Base-by-base conservation (phyloP, 2,888 invertebrate species). In the Calliscelio sp. region DNA sequence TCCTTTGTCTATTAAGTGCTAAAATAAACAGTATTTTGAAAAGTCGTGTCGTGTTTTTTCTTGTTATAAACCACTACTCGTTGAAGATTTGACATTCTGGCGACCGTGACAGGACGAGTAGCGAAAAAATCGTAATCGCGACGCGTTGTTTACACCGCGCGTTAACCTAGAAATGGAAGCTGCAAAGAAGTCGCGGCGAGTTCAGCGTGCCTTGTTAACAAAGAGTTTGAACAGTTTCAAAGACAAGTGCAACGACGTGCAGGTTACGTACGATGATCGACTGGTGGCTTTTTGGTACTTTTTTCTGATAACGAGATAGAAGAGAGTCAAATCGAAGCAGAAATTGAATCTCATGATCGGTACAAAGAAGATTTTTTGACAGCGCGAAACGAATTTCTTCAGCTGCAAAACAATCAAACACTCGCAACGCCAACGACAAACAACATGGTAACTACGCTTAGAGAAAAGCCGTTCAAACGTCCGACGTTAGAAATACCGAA, bases 401-500 rank as follows among this genome's bases (percentile, higher is more conserved):
- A 38, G n/a, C 4, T 51, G 25, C n/a, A 41, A 51, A 32, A 46
- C 18, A 24, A 61, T 10, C 61, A 7, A 35, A 22, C 1, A 59
- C 14, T n/a, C 1, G 16, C n/a, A 22, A 14, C 38, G n/a, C 1
- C 41, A 61, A 24, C 41, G n/a, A 24, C 38, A 24, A 41, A 41
- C 38, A 61, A 61, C 41, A 1, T n/a, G n/a, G 41, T 1, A 41
- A 22, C 8, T 41, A 14, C 41, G 22, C 61, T n/a, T 6, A 61
- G 24, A 35, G 84, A 85, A 25, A 85, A 84, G 41, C 85, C 79
- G 20, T 84, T 79, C 24, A 84, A 84, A 28, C 61, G 85, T 16
- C 86, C 88, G 4, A 82, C 79, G 10, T 46, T 87, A 8, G 83
- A 90, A 55, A 70, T 89, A 6, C 70, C 61, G 2, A 88, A 88